Conservation (phyloP, 1,140 invertebrate genomes). For the Drosophila obscura region DNA sequence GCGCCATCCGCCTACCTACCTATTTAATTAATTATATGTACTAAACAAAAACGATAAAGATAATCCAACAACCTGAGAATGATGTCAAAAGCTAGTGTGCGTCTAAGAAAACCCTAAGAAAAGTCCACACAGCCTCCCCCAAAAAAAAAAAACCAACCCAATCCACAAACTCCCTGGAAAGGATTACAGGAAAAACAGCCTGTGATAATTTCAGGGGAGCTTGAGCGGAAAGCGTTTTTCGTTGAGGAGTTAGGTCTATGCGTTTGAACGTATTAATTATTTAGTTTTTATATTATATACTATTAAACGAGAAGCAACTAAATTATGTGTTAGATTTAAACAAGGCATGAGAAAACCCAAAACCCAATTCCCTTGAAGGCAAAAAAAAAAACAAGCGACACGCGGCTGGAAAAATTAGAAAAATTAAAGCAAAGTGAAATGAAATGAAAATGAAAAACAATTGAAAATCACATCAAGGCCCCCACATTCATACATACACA, state of each 20-base stretch:
- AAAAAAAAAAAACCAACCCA: constrained; percentile 2
- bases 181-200: constrained; percentile 36
- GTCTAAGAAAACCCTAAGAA: constrained; percentile 35
- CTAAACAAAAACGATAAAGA: constrained; percentile 41
- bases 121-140: constrained; percentile 15
- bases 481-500: constrained; percentile 32
- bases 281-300: constrained; percentile 80
- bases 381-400: constrained; percentile 34
- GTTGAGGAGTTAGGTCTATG: constrained; percentile 51
- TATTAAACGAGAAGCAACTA: constrained; percentile 69
- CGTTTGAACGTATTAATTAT: constrained; percentile 79
- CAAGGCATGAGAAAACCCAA: constrained; percentile 49
- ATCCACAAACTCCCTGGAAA: constrained; percentile 14
- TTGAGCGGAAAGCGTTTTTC: constrained; percentile 34
- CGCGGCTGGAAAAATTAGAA: constrained; percentile 13
- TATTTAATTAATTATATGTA: constrained; percentile 76
- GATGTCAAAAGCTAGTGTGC: constrained; percentile 74
- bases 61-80: constrained; percentile 74
- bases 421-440: constrained; percentile 29
- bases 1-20: constrained; percentile 43
- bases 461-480: constrained; percentile 53
- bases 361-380: too few relatives aligned
- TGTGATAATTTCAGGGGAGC: constrained; percentile 29
- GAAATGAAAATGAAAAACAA: constrained; percentile 32
- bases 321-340: constrained; percentile 77